Evolutionary conservation across 2,113 vertebrate species (phyloP).

Genomic region (Microcebus griseorufus): DNA sequence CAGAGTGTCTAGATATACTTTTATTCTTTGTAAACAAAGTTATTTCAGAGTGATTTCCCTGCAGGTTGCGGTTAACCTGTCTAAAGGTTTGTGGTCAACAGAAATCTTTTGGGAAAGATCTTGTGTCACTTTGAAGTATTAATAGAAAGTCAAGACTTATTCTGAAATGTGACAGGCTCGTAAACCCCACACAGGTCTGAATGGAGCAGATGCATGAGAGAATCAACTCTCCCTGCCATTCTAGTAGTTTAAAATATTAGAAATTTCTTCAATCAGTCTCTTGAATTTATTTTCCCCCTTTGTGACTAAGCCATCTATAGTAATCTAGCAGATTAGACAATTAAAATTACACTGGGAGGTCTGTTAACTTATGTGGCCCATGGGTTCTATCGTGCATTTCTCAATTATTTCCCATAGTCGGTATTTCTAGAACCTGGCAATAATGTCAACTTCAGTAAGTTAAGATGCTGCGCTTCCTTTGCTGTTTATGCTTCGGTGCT

Average conservation of each 20-base stretch:
- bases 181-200: constrained; percentile 72
- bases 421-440: constrained; percentile 51
- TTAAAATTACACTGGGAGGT: neutral
- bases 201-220: neutral
- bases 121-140: constrained; percentile 80
- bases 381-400: neutral
- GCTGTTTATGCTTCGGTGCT: constrained; percentile 71
- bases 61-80: constrained; percentile 71
- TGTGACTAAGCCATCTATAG: neutral
- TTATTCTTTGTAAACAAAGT: constrained; percentile 81
- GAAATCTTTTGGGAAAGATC: constrained; percentile 79
- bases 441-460: constrained; percentile 69
- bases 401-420: constrained; percentile 48
- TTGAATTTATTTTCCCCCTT: constrained; percentile 54
- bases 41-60: constrained; percentile 80
- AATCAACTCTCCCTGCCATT: constrained; percentile 72
- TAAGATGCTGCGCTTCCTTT: constrained; percentile 55
- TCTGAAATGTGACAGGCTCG: constrained; percentile 76
- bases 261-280: constrained; percentile 38
- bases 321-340: neutral
- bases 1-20: neutral
- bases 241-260: constrained; percentile 52
- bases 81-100: constrained; percentile 81
- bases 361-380: neutral
- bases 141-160: constrained; percentile 76